Evolutionary conservation across 2,797 vertebrate species (phyloP).

Genomic region (Phoebastria nigripes): DNA sequence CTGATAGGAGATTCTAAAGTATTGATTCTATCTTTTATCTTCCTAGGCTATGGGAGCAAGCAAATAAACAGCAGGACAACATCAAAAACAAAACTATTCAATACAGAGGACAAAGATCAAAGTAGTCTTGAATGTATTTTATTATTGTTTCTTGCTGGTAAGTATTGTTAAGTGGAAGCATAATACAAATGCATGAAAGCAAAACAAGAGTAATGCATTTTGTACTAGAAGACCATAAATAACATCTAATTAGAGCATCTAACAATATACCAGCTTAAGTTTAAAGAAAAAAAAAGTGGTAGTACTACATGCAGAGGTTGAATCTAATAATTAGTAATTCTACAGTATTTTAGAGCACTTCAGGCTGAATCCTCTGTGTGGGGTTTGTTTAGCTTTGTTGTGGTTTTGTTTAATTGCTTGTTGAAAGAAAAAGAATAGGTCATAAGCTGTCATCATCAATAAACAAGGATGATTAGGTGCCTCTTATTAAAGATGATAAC

Average conservation of each 20-base stretch:
- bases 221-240: neutral
- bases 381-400: neutral
- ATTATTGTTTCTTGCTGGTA: neutral
- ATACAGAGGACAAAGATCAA: neutral
- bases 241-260: neutral
- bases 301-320: neutral
- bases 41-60: neutral
- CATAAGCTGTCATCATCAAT: neutral
- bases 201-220: neutral
- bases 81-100: neutral
- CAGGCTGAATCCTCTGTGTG: neutral
- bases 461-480: neutral
- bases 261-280: neutral
- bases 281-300: neutral
- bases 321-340: neutral
- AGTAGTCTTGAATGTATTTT: neutral
- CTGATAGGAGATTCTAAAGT: neutral
- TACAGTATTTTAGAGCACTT: neutral
- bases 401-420: neutral
- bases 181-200: neutral
- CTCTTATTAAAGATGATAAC: neutral
- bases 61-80: neutral
- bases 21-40: neutral
- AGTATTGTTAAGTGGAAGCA: neutral
- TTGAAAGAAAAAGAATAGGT: neutral